Evolutionary conservation across 2,888 invertebrate genomes (phyloP), one percentile per base, ranked within the genome.

Genomic region (Stenoptilia bipunctidactyla): DNA sequence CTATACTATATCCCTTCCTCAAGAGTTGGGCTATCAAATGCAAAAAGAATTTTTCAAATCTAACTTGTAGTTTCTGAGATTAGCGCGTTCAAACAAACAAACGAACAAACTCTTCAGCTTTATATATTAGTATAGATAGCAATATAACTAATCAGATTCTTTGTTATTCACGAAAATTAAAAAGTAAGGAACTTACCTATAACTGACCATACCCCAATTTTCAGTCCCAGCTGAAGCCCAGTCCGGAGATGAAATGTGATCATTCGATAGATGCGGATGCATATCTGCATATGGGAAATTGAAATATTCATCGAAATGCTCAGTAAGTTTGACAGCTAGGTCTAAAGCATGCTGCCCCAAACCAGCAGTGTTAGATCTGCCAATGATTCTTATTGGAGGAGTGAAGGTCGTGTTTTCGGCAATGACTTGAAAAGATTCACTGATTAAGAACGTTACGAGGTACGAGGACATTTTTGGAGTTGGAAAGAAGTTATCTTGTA

Each of bases 401-500:
- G 42, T 54, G 36, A 70, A 64, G 1, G 66, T 53, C 0, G 48
- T 57, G 27, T 80, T 55, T 46, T 75, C 49, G 3, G 82, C 80
- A 2, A 83, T 70, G 0, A 79, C 72, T 48, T 51, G 48, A 45
- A 83, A 82, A 1, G 67, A 59, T 45, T 83, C 83, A 41, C 83
- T 83, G 14, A 97, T 89, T 0, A 94, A 86, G 61, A 96, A 90
- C 0, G 95, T 96, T 1, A 96, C 87, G 2, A 96, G 77, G 57
- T 97, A 97, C 0, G 94, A 90, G 1, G 93, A 92, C 92, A 95
- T 94, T 40, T 60, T 64, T 0, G 89, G 89, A 0, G 89, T 88
- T 33, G 76, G 63, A 12, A 67, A 49, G 55, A 88, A 90, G 20
- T 66, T 54, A 10, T 67, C 66, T 13, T 50, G 54, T 4, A 58